phyloP scores from a whole-genome alignment of 1,140 invertebrate species.

The Diprion similis region DNA sequence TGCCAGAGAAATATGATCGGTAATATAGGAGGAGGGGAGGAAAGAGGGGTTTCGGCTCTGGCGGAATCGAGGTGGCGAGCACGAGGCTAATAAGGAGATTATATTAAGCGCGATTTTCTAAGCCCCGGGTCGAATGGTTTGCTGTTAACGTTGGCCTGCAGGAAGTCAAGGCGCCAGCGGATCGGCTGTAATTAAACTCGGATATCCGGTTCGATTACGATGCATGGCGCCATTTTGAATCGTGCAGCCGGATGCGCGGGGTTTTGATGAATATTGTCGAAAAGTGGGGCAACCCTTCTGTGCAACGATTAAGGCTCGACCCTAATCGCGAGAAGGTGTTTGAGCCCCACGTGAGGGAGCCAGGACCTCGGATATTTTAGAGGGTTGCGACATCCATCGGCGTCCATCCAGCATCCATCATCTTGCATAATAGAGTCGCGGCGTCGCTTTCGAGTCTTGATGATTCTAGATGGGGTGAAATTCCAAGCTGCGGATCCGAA shows the following conservation, averaged over 20 bases:
- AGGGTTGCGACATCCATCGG: not conserved
- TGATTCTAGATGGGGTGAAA: not conserved
- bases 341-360: not conserved
- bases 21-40: not conserved
- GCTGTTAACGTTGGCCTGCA: constrained; percentile 28
- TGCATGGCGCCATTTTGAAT: not conserved
- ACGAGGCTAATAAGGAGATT: constrained; percentile 29
- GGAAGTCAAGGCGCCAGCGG: not conserved
- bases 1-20: not conserved
- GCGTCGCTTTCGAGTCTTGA: not conserved
- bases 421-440: not conserved
- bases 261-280: too few species aligned
- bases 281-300: too few species aligned
- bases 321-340: not conserved
- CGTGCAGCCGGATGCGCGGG: too few species aligned
- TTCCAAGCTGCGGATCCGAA: not conserved
- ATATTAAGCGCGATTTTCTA: constrained; percentile 35
- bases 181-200: not conserved
- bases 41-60: not conserved
- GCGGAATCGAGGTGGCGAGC: not conserved
- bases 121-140: constrained; percentile 23
- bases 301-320: not conserved
- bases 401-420: constrained; percentile 3
- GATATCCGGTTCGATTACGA: not conserved
- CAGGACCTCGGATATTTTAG: not conserved